These are phyloP conservation scores for Tetragnatha montana DNA, from an alignment of 2,888 invertebrate species.

Conservation along the genomic window DNA sequence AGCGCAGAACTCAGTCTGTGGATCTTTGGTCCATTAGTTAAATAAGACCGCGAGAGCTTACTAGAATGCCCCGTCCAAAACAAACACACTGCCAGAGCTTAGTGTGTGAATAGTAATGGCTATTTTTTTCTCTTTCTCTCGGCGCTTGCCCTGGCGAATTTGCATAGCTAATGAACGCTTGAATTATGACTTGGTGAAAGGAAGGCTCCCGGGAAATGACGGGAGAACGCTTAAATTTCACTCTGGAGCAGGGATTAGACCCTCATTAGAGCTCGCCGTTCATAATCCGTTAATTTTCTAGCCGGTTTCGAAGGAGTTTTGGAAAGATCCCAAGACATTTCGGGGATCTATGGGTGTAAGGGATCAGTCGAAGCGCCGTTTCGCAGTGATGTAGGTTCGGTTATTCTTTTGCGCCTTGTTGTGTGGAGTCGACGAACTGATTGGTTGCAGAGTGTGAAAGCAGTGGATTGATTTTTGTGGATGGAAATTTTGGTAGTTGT, in stretches of 20 bases:
- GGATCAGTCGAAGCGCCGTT: neutral
- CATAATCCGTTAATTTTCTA: slow-evolving; percentile 36
- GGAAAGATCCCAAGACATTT: neutral
- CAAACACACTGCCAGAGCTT: slow-evolving; percentile 19
- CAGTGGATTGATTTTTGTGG: too few species aligned
- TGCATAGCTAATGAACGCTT: slow-evolving; percentile 41
- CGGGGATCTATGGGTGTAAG: neutral
- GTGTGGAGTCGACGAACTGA: neutral
- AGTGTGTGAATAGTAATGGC: neutral
- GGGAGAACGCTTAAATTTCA: slow-evolving; percentile 4
- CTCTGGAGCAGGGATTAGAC: slow-evolving; percentile 30
- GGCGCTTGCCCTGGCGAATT: slow-evolving; percentile 20
- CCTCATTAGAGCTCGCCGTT: slow-evolving; percentile 22
- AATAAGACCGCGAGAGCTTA: slow-evolving; percentile 23
- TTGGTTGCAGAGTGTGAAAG: neutral
- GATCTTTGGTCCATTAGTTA: slow-evolving; percentile 46
- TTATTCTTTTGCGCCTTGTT: neutral
- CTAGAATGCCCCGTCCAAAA: neutral
- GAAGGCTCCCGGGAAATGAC: slow-evolving; percentile 20
- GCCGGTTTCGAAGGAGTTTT: slow-evolving; percentile 10
- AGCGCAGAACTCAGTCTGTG: neutral
- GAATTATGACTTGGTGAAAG: slow-evolving; percentile 25
- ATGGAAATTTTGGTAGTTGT: too few species aligned
- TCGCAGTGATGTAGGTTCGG: neutral
- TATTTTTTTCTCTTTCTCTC: slow-evolving; percentile 11